A percentile compares a stretch with the other conserved stretches of the same genome.
phyloP scores from a whole-genome alignment of 2,797 vertebrate genomes.

The Artibeus lituratus region DNA sequence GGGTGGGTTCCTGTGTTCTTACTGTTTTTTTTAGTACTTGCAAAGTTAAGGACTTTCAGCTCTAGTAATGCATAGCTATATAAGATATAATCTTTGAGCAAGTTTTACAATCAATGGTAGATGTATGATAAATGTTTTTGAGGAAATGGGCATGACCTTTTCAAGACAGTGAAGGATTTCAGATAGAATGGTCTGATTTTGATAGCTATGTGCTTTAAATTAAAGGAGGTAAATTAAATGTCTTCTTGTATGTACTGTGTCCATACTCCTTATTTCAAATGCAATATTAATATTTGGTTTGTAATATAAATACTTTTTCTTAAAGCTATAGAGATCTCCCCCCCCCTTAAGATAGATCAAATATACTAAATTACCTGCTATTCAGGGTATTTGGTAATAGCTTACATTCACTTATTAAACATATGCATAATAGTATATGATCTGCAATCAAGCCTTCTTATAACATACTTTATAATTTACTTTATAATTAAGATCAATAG shows the following conservation, averaged over 20 bases:
- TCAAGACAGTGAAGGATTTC: background rate
- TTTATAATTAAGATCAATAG: background rate
- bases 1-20: background rate
- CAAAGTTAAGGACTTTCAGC: background rate
- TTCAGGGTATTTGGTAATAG: conserved; percentile 7
- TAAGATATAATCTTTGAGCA: background rate
- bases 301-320: background rate
- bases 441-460: background rate
- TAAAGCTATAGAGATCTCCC: background rate
- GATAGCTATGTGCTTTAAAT: background rate
- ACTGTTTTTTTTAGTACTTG: background rate
- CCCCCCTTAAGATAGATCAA: background rate
- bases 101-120: background rate
- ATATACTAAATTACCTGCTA: background rate
- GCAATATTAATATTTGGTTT: background rate
- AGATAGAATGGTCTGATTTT: background rate
- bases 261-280: background rate
- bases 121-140: background rate
- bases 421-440: background rate
- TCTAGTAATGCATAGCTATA: background rate
- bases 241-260: background rate
- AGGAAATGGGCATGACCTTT: background rate
- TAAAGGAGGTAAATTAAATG: background rate
- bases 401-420: background rate
- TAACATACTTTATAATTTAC: background rate